These are phyloP conservation scores for Habropoda laboriosa DNA, from an alignment of 1,140 invertebrate genomes.

Conservation along the genomic window DNA sequence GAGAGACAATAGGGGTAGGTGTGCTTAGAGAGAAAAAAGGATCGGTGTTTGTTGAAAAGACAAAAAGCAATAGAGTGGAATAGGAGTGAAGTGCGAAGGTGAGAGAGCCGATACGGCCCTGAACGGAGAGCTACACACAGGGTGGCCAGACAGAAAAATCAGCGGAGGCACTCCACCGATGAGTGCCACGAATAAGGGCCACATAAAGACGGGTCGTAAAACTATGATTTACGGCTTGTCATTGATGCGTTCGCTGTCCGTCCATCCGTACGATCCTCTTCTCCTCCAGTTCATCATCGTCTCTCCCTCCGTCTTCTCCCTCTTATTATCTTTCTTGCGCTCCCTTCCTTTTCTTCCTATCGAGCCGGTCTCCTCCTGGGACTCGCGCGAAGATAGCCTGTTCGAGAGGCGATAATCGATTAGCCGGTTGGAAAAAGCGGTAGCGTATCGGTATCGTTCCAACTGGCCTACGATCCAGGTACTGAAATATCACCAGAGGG, in stretches of 20 bases:
- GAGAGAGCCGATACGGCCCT: slow-evolving; percentile 48
- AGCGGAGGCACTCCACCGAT: slow-evolving; percentile 59
- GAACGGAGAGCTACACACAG: slow-evolving; percentile 51
- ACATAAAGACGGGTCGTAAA: slow-evolving; percentile 77
- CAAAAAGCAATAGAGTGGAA: no score
- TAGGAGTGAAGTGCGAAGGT: no score
- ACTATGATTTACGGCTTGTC: slow-evolving; percentile 80
- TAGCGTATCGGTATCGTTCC: slow-evolving; percentile 46
- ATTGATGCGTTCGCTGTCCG: slow-evolving; percentile 72
- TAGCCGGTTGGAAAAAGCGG: slow-evolving; percentile 49
- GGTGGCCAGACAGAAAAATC: slow-evolving; percentile 68
- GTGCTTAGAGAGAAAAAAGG: no score
- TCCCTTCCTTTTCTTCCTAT: slow-evolving; percentile 25
- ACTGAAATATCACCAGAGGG: slow-evolving; percentile 24
- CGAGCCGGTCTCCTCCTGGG: slow-evolving; percentile 17
- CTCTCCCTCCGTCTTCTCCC: slow-evolving; percentile 35
- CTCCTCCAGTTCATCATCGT: slow-evolving; percentile 55
- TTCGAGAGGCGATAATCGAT: slow-evolving; percentile 57
- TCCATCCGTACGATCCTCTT: slow-evolving; percentile 47
- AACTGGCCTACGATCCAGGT: slow-evolving; percentile 22
- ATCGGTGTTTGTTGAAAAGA: no score
- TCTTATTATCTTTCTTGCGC: slow-evolving; percentile 56
- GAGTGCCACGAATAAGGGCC: slow-evolving; percentile 74
- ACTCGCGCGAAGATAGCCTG: slow-evolving; percentile 40
- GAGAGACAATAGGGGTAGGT: no score